Evolutionary conservation across 2,797 vertebrate species (phyloP).

Genomic region (Amblyraja radiata): DNA sequence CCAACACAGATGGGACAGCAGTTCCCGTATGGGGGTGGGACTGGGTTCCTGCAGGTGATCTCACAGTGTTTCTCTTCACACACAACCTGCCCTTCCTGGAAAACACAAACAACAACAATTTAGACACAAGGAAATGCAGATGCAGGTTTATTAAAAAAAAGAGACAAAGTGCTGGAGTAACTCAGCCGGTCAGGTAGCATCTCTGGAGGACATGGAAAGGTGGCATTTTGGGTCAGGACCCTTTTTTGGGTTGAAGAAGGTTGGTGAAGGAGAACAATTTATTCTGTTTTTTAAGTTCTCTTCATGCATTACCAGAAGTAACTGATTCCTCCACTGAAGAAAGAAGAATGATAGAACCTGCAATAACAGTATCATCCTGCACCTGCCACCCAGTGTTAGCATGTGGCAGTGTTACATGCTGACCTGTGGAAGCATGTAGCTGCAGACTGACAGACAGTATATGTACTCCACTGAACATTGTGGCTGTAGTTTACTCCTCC

Average conservation of each 20-base stretch:
- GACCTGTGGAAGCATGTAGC: neutral
- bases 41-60: constrained; percentile 53
- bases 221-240: too few relatives aligned
- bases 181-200: too few relatives aligned
- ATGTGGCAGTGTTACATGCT: too few relatives aligned
- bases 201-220: too few relatives aligned
- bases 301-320: neutral
- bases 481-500: neutral
- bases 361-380: neutral
- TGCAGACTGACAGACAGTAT: neutral
- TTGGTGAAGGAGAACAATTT: neutral
- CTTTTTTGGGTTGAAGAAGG: too few relatives aligned
- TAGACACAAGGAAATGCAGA: too few relatives aligned
- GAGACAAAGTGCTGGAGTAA: too few relatives aligned
- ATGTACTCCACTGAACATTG: neutral
- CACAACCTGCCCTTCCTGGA: constrained; percentile 54
- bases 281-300: neutral
- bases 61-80: constrained; percentile 56
- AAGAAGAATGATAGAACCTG: neutral
- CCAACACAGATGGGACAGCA: constrained; percentile 54
- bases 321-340: neutral
- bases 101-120: neutral
- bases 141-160: too few relatives aligned
- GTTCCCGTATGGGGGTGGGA: constrained; percentile 46
- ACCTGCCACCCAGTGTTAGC: neutral